These are phyloP conservation scores for Idaea aversata DNA, from an alignment of 2,888 invertebrate genomes.

Conservation along the genomic window DNA sequence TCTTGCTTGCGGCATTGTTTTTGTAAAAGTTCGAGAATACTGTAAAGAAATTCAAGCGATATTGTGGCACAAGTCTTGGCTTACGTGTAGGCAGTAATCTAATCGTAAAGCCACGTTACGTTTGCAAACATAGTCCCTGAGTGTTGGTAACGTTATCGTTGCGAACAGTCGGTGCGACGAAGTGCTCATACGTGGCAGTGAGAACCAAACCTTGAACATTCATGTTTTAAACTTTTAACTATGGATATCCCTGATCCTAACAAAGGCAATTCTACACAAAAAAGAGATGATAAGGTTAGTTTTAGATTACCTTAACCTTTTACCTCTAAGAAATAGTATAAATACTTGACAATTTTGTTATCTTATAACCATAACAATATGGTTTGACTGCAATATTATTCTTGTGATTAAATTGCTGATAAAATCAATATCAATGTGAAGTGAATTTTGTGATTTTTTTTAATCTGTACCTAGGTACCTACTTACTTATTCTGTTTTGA, in stretches of 20 bases:
- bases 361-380: background rate
- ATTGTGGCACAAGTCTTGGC: slow-evolving; percentile 31
- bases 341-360: background rate
- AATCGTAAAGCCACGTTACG: slow-evolving; percentile 37
- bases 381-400: background rate
- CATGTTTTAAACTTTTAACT: background rate
- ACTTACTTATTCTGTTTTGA: background rate
- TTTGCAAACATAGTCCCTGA: slow-evolving; percentile 29
- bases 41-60: slow-evolving; percentile 30
- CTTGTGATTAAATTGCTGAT: slow-evolving; percentile 13
- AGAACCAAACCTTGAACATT: slow-evolving; percentile 33
- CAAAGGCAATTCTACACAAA: background rate
- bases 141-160: slow-evolving; percentile 53
- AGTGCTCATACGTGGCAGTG: slow-evolving; percentile 67
- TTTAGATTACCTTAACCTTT: background rate
- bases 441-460: slow-evolving; percentile 5
- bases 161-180: slow-evolving; percentile 47
- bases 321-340: background rate
- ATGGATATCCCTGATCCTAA: background rate
- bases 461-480: background rate
- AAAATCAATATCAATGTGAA: slow-evolving; percentile 12
- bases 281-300: background rate
- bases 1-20: slow-evolving; percentile 15
- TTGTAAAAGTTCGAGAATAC: background rate
- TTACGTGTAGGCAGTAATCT: slow-evolving; percentile 31